These are phyloP conservation scores for Lutjanus campechanus DNA, from an alignment of 2,797 vertebrate genomes.

Conservation along the genomic window DNA sequence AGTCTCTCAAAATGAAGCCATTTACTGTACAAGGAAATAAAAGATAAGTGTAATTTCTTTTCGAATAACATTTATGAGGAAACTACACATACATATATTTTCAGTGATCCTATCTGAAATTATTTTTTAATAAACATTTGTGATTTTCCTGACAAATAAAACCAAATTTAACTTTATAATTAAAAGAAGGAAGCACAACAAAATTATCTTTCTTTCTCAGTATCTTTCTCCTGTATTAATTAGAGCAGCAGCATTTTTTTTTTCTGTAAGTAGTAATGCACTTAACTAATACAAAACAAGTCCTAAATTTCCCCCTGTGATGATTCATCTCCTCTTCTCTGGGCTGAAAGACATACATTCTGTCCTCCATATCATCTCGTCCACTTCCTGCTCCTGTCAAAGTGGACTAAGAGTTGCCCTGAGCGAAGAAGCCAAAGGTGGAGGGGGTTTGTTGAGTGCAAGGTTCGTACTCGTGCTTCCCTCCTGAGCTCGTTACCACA, in stretches of 20 bases:
- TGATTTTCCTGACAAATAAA: not conserved
- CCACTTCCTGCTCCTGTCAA: constrained; percentile 31
- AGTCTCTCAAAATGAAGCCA: not conserved
- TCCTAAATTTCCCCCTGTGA: too few species aligned
- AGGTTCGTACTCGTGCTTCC: constrained; percentile 23
- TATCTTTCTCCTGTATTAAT: not conserved
- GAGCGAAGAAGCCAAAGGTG: constrained; percentile 20
- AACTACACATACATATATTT: not conserved
- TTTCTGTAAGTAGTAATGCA: not conserved
- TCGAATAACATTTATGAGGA: not conserved
- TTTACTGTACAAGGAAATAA: not conserved
- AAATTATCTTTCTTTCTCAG: not conserved
- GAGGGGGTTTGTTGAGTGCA: constrained; percentile 11
- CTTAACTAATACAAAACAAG: not conserved
- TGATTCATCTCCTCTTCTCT: not conserved
- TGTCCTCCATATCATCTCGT: not conserved
- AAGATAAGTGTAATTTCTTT: not conserved
- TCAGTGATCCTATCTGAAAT: not conserved
- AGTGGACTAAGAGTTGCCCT: constrained; percentile 25
- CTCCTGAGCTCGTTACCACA: constrained; percentile 70
- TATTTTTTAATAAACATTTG: not conserved
- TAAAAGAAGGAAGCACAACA: not conserved
- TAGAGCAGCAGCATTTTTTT: too few species aligned
- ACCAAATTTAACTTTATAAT: not conserved
- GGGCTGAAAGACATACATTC: not conserved